Base-by-base conservation (phyloP, 2,888 invertebrate species). In the Amphipyra berbera region DNA sequence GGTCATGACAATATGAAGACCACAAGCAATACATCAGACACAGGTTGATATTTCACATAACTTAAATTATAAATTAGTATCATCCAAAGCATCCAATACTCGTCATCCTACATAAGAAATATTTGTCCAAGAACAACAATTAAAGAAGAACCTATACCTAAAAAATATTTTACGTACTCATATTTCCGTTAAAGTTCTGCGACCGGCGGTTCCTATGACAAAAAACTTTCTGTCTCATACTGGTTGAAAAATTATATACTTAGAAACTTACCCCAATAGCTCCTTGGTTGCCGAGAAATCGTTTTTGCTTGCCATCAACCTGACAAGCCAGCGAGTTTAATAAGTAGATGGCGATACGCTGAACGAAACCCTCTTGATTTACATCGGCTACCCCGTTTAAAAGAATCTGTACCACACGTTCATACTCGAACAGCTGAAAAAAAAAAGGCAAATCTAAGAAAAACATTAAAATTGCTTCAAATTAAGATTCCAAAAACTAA, bases 241-340 rank as follows among this genome's bases (percentile, higher is more conserved):
- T 1, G n/a, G 40, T 14, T 38, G 6, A 15, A 33, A 27, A 37
- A 47, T 13, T 35, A 54, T 44, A 59, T 53, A 30, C 56, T n/a
- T n/a, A n/a, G n/a, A 44, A 68, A 93, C 95, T 95, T 90, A 97
- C 97, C 90, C 96, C 95, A 82, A 98, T 97, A 47, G 98, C 98
- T 61, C 98, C 98, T 58, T 98, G 95, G 89, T 98, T 97, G 48
- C 99, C 99, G 37, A 99, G 96, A 83, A 98, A 96, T 50, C 97
- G 96, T 88, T 99, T 99, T 88, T 99, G 98, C 61, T 96, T 96
- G 21, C 98, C 98, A 86, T 99, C 98, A 8, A 99, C 99, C 92
- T 99, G 99, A 90, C 99, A 99, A 6, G 99, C 99, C 75, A 99
- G 95, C 0, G 98, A 98, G 92, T 99, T 99, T 58, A 99, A 95